A percentile compares a stretch with the other conserved stretches of the same genome.
Conservation (phyloP, 2,797 vertebrate genomes). For the Myripristis jacobus region DNA sequence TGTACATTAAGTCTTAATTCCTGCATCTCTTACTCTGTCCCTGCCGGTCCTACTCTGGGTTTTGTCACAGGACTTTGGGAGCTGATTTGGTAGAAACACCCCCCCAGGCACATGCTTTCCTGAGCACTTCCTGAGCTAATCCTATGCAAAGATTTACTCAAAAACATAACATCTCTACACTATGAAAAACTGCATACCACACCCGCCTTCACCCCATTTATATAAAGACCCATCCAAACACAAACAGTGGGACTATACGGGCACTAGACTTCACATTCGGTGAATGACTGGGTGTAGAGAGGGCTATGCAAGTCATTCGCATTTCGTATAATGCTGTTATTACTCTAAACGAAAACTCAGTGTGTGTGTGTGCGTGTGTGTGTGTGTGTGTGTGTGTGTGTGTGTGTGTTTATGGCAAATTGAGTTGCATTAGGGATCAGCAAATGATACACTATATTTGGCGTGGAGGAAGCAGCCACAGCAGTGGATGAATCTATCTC, state of each 20-base stretch:
- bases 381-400: neutral
- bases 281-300: rapidly evolving
- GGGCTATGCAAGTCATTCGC: neutral
- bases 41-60: neutral
- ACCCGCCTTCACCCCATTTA: neutral
- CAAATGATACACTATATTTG: neutral
- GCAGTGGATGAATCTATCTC: neutral
- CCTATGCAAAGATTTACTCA: slow-evolving; percentile 4
- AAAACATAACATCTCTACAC: slow-evolving; percentile 18
- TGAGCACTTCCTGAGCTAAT: slow-evolving; percentile 41
- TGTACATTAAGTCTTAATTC: neutral
- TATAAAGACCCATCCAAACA: neutral
- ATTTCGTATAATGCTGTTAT: neutral
- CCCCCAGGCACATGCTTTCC: slow-evolving; percentile 5
- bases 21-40: neutral
- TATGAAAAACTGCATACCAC: slow-evolving; percentile 10
- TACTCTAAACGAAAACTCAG: slow-evolving; percentile 5
- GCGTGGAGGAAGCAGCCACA: neutral
- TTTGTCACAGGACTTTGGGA: neutral
- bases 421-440: neutral
- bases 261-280: neutral
- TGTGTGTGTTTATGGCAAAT: slow-evolving; percentile 2
- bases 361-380: neutral
- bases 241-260: neutral
- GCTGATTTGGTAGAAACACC: slow-evolving; percentile 5